These are phyloP conservation scores for Illadopsis cleaveri DNA, from an alignment of 2,113 vertebrate species.

Conservation along the genomic window DNA sequence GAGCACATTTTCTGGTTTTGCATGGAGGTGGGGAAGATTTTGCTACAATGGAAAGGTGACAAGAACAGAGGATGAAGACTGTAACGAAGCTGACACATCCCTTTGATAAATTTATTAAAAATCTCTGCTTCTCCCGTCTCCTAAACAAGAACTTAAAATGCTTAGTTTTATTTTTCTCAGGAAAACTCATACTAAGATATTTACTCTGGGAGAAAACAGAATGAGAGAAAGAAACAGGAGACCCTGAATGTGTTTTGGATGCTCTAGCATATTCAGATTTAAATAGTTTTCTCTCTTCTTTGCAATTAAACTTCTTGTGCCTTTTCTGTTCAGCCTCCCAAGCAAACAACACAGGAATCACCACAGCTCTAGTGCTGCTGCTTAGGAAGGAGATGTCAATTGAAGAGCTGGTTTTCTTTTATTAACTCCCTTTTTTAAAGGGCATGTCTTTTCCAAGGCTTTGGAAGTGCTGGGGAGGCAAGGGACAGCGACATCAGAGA, in stretches of 20 bases:
- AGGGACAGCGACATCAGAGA: background rate
- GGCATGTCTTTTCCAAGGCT: background rate
- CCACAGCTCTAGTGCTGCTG: background rate
- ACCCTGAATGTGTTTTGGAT: background rate
- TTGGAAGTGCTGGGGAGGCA: background rate
- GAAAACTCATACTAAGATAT: background rate
- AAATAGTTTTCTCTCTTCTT: background rate
- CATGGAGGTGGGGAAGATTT: background rate
- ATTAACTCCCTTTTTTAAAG: background rate
- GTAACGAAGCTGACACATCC: background rate
- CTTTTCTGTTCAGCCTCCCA: background rate
- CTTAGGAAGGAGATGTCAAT: background rate
- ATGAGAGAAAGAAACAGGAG: background rate
- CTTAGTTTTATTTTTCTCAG: background rate
- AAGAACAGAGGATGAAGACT: background rate
- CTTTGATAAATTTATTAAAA: background rate
- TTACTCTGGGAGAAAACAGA: background rate
- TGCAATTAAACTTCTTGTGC: background rate
- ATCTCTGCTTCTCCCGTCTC: background rate
- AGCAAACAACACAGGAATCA: background rate
- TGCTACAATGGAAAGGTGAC: background rate
- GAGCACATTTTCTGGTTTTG: background rate
- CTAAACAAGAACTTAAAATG: background rate
- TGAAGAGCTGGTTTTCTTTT: background rate
- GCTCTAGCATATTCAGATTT: background rate